Evolutionary conservation across 1,140 invertebrate species (phyloP), one percentile per base, ranked within the genome.

Genomic region (Eufriesea mexicana): DNA sequence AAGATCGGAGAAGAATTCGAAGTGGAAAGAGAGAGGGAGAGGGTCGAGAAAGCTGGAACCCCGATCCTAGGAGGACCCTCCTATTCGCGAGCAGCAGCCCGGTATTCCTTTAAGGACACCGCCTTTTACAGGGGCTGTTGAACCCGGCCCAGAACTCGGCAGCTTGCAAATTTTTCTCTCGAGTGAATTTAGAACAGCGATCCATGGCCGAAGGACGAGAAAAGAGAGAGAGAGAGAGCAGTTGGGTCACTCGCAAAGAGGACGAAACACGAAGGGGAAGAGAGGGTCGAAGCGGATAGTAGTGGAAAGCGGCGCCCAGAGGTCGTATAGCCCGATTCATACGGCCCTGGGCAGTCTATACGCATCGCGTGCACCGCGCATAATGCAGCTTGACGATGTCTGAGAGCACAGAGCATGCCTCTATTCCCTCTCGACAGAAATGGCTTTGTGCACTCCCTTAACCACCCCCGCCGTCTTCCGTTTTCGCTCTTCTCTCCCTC

Each of bases 341-440:
- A 87, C 76, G 83, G 78, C 70, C 77, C 75, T 83, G 71, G 68
- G 16, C 73, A 77, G 79, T 79, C 79, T 80, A 76, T 89, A 79
- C 84, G 76, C 79, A 83, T 85, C 79, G 84, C 66, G 80, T 84
- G 64, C 67, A 79, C 66, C 72, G 87, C 78, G 84, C 84, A 88
- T 88, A 86, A 89, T 86, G 59, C 84, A 64, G 67, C 66, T 67
- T 42, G 73, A 72, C 66, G 84, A 83, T 89, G 86, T 83, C 86
- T 89, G 86, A 81, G 83, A 86, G 76, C 80, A 89, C 84, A 89
- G 87, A 86, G 87, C 85, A 86, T 64, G 81, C 75, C 84, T 89
- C 87, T 89, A 86, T 89, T 88, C 80, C 80, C 80, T 81, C 77
- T 84, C 68, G 74, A 89, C 87, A 89, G 84, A 88, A 75, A 85